Evolutionary conservation across 2,113 vertebrate species (phyloP), one percentile per base, ranked within the genome.

Genomic region (Heteronetta atricapilla): DNA sequence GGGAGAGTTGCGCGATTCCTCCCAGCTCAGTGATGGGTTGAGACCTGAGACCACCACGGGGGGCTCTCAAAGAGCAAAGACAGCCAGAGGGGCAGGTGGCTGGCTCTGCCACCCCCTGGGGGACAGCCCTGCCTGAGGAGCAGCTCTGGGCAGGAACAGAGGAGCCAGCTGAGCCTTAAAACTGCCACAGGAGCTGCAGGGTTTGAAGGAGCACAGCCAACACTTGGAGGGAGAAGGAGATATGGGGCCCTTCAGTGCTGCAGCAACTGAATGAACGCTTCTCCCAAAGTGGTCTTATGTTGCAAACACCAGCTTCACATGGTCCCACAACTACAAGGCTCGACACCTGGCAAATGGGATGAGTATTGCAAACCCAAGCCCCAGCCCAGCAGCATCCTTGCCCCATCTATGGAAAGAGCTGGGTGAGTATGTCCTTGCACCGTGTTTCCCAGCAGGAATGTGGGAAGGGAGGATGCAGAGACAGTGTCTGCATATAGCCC

Each of bases 381-480:
- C 42, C 62, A 42, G 8, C 3, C n/a, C 46, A 29, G 46, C 29
- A 23, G 33, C 11, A 3, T 88, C 23, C 34, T 67, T 36, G 44
- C 40, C 29, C 17, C 68, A 68, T 8, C 4, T 1, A 2, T 55
- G 44, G 25, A 29, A 36, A 48, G 33, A 34, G 11, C 1, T 29
- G n/a, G 25, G 8, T 0, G 1, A 68, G 26, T 5, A 2, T 55
- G 56, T 60, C 15, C 28, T 78, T 17, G 8, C 53, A 13, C 17
- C 0, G 0, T 14, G 26, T 68, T 90, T 80, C 76, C 86, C 59
- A 52, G 76, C 21, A 34, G 48, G 21, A 5, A 34, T 0, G 0
- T 5, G 18, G 44, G 67, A 69, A 75, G 7, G 28, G 33, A 80
- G 5, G 28, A 28, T 34, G 34, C 3, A 42, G 11, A 48, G 13